A percentile compares a stretch with the other conserved stretches of the same genome.
Evolutionary conservation across 2,113 vertebrate genomes (phyloP).

Genomic region (Panthera tigris): DNA sequence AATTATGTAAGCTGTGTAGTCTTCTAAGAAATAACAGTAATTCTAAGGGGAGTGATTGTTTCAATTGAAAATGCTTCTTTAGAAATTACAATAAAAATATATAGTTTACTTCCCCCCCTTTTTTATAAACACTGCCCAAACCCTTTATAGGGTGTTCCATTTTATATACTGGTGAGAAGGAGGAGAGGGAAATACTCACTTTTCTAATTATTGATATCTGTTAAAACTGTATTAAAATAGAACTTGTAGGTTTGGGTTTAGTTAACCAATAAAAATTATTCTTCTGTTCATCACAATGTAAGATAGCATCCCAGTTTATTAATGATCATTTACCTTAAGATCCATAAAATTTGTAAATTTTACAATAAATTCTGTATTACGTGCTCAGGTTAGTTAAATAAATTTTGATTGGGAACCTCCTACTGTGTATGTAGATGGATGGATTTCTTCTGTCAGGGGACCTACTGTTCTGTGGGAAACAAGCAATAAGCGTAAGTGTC

Average conservation of each 20-base stretch:
- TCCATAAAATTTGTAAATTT: background rate
- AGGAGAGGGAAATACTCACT: background rate
- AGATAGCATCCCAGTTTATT: background rate
- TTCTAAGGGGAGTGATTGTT: background rate
- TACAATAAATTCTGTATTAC: background rate
- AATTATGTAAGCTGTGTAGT: background rate
- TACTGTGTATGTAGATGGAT: background rate
- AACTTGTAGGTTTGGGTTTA: background rate
- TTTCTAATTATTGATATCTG: background rate
- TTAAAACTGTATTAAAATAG: conserved; percentile 21
- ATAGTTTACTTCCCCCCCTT: background rate
- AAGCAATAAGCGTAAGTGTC: background rate
- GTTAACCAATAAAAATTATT: background rate
- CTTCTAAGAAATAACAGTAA: background rate
- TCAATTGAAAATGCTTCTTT: background rate
- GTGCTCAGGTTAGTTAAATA: background rate
- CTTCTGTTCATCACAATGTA: background rate
- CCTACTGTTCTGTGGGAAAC: background rate
- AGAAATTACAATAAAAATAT: background rate
- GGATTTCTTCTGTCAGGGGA: background rate
- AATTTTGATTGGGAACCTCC: background rate
- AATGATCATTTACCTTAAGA: background rate
- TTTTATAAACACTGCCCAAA: background rate
- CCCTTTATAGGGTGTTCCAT: background rate
- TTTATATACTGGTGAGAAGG: background rate